These are phyloP conservation scores for Caerostris extrusa DNA, from an alignment of 1,140 invertebrate species.

Conservation along the genomic window DNA sequence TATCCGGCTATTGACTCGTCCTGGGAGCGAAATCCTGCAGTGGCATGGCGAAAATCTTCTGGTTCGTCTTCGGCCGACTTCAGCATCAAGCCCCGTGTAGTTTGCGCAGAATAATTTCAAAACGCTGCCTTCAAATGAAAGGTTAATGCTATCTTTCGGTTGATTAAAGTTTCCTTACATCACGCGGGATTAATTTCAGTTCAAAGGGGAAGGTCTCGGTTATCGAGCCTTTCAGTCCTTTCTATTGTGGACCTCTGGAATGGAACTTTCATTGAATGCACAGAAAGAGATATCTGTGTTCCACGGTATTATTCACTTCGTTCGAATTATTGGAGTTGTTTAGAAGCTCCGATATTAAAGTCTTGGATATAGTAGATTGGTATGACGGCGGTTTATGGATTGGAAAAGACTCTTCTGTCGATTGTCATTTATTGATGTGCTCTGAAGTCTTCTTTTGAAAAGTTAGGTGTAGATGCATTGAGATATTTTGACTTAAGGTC, in stretches of 20 bases:
- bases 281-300: background rate
- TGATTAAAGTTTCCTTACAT: slow-evolving; percentile 56
- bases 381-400: background rate
- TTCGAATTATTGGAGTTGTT: slow-evolving; percentile 14
- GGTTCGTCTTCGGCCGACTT: background rate
- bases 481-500: no score
- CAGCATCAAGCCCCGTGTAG: background rate
- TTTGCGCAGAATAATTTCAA: slow-evolving; percentile 40
- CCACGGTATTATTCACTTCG: background rate
- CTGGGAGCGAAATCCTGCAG: background rate
- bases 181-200: background rate
- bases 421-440: no score
- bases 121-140: slow-evolving; percentile 33
- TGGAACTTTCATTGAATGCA: slow-evolving; percentile 14
- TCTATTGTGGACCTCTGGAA: background rate
- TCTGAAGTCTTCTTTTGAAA: no score
- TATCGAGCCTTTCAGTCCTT: slow-evolving; percentile 1
- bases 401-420: background rate
- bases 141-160: slow-evolving; percentile 36
- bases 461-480: no score
- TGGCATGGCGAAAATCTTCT: background rate
- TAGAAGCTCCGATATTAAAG: background rate
- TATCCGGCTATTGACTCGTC: background rate
- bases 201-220: slow-evolving; percentile 30
- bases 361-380: background rate